Percentiles rank a stretch among this genome's conserved stretches.
Evolutionary conservation across 2,113 vertebrate species (phyloP).

Genomic region (Phyllostomus discolor): DNA sequence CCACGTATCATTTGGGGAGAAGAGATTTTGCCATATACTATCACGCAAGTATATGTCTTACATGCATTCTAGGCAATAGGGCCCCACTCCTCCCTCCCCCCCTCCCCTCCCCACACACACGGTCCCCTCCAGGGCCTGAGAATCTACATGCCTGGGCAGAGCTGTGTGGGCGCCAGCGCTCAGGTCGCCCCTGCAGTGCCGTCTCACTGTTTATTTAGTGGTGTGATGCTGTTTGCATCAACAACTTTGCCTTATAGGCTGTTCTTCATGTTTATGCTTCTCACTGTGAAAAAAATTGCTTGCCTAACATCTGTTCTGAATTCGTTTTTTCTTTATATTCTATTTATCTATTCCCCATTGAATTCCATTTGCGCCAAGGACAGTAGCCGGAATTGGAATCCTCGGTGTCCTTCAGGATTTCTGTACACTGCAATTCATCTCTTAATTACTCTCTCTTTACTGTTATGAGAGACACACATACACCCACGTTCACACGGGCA

Average conservation of each 20-base stretch:
- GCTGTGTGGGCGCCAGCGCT: neutral
- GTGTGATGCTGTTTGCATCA: conserved; percentile 44
- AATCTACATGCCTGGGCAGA: conserved; percentile 5
- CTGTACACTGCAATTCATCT: conserved; percentile 75
- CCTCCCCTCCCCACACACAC: neutral
- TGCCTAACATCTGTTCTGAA: conserved; percentile 58
- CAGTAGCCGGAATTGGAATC: conserved; percentile 71
- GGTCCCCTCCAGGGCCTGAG: neutral
- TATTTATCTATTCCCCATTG: conserved; percentile 68
- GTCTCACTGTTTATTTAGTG: conserved; percentile 68
- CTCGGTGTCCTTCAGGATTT: conserved; percentile 69
- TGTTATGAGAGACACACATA: conserved; percentile 66
- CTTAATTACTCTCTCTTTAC: conserved; percentile 77
- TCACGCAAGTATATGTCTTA: neutral
- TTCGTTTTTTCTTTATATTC: conserved; percentile 71
- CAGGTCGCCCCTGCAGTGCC: conserved; percentile 24
- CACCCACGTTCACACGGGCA: neutral
- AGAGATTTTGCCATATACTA: neutral
- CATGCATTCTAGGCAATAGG: neutral
- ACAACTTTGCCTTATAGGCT: conserved; percentile 56
- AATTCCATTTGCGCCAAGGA: conserved; percentile 71
- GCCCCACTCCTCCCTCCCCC: neutral
- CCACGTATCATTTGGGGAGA: neutral
- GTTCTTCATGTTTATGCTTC: conserved; percentile 68
- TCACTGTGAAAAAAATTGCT: conserved; percentile 66